phyloP scores from a whole-genome alignment of 2,888 invertebrate species.

The Salticus scenicus region DNA sequence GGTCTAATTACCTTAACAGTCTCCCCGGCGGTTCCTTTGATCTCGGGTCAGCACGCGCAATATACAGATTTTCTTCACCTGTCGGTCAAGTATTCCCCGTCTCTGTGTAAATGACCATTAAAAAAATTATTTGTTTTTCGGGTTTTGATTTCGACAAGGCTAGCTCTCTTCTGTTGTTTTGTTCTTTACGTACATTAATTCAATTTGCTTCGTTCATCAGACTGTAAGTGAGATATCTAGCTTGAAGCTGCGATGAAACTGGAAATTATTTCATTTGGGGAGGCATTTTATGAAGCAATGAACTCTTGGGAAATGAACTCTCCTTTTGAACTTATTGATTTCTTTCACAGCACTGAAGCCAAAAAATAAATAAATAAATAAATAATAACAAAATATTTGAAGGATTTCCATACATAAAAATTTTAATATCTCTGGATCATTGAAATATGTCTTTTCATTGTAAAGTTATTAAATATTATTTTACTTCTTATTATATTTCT shows the following conservation, averaged over 20 bases:
- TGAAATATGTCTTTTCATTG: too few relatives aligned
- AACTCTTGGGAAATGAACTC: too few relatives aligned
- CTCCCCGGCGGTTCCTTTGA: background rate
- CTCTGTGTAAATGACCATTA: background rate
- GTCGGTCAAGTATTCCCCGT: background rate
- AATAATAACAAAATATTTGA: too few relatives aligned
- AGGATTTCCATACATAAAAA: too few relatives aligned
- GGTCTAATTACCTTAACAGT: background rate
- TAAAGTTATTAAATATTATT: too few relatives aligned
- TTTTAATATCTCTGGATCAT: too few relatives aligned
- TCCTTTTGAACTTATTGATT: too few relatives aligned
- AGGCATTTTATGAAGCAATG: too few relatives aligned
- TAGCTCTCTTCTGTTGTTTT: background rate
- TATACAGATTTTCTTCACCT: background rate
- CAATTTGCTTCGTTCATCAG: background rate
- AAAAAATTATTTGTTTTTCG: background rate
- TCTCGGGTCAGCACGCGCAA: background rate
- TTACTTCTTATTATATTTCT: too few relatives aligned
- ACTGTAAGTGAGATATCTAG: background rate
- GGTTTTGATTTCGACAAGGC: background rate
- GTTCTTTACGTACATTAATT: background rate
- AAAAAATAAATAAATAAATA: too few relatives aligned
- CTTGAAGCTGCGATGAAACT: background rate
- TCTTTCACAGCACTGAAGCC: too few relatives aligned
- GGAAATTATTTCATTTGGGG: too few relatives aligned